Conservation (phyloP, 2,888 invertebrate species). For the Synanthedon vespiformis region DNA sequence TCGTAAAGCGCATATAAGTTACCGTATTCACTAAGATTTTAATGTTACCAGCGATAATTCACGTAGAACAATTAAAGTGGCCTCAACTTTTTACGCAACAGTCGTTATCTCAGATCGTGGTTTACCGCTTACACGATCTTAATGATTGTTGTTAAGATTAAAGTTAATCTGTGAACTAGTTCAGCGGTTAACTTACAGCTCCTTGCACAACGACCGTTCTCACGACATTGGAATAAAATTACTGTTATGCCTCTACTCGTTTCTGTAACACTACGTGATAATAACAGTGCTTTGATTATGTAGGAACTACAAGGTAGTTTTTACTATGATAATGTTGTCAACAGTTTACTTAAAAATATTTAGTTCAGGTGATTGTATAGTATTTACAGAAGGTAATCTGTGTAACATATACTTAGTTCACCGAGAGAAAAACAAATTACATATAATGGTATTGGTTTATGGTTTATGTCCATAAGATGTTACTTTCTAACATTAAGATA, state of each 20-base stretch:
- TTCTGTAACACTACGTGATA: constrained; percentile 13
- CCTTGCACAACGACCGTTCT: constrained; percentile 52
- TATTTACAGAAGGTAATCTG: too few species aligned
- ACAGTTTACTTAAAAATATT: too few species aligned
- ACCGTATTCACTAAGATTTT: not conserved
- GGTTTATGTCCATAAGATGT: too few species aligned
- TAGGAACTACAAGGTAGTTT: too few species aligned
- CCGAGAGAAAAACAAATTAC: too few species aligned
- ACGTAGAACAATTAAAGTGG: not conserved
- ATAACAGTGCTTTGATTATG: constrained; percentile 14
- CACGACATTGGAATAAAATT: constrained; percentile 64
- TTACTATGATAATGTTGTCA: too few species aligned
- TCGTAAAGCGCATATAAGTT: too few species aligned
- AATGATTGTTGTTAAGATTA: constrained; percentile 54
- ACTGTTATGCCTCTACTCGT: constrained; percentile 38
- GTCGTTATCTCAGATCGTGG: constrained; percentile 29
- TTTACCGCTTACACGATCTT: constrained; percentile 33
- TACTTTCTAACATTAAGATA: too few species aligned
- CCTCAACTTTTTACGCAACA: constrained; percentile 9
- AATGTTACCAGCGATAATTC: not conserved
- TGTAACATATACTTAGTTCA: too few species aligned
- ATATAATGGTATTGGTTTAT: too few species aligned
- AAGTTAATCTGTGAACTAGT: constrained; percentile 54
- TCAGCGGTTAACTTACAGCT: constrained; percentile 29
- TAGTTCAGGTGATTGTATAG: too few species aligned